A percentile compares a stretch with the other conserved stretches of the same genome.
Evolutionary conservation across 2,888 invertebrate species (phyloP).

Genomic region (Agrochola macilenta): DNA sequence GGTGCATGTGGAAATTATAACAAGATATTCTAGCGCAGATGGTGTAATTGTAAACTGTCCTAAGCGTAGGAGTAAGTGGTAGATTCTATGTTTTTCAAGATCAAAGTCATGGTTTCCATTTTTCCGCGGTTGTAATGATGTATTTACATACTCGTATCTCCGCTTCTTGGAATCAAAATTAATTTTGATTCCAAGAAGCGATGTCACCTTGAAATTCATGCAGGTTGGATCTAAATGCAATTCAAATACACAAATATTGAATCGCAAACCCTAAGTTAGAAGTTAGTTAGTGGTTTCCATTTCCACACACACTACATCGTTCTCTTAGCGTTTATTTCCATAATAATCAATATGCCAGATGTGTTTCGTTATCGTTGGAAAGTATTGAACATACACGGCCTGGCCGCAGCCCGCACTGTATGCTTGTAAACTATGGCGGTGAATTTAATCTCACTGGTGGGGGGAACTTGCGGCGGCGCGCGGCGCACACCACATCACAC

Average conservation of each 20-base stretch:
- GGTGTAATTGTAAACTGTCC: not conserved
- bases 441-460: not conserved
- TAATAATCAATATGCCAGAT: slow-evolving; percentile 27
- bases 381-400: slow-evolving; percentile 22
- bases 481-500: not conserved
- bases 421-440: slow-evolving; percentile 15
- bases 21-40: slow-evolving; percentile 6
- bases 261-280: slow-evolving; percentile 4
- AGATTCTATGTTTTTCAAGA: not conserved
- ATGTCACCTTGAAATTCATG: not conserved
- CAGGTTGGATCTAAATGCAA: not conserved
- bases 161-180: not conserved
- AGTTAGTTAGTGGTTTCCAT: slow-evolving; percentile 17
- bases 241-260: not conserved
- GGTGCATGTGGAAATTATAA: slow-evolving; percentile 1
- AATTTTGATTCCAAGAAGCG: not conserved
- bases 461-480: slow-evolving; percentile 8
- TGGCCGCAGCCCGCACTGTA: slow-evolving; percentile 21
- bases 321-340: slow-evolving; percentile 11
- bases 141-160: not conserved
- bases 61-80: not conserved
- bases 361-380: slow-evolving; percentile 11
- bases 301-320: not conserved
- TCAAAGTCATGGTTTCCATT: not conserved
- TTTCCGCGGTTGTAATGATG: not conserved